Evolutionary conservation across 2,113 vertebrate genomes (phyloP).

Genomic region (Corythornis madagascariensis): DNA sequence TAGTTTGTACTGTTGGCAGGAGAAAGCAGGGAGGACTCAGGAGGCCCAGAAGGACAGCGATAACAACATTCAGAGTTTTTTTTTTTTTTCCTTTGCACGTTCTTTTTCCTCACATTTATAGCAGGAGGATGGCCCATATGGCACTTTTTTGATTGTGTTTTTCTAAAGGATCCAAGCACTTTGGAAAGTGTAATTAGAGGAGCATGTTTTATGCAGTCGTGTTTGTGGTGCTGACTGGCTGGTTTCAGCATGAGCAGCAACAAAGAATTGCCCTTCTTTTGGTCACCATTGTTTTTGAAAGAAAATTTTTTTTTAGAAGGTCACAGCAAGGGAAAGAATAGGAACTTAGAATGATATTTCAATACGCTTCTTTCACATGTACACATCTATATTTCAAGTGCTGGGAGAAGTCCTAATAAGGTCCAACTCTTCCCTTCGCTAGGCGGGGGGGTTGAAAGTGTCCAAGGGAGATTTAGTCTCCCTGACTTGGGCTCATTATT

Average conservation of each 20-base stretch:
- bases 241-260: background rate
- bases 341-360: background rate
- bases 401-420: background rate
- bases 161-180: slow-evolving; percentile 34
- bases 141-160: slow-evolving; percentile 36
- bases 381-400: background rate
- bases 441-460: background rate
- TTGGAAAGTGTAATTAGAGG: slow-evolving; percentile 29
- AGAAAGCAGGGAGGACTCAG: slow-evolving; percentile 38
- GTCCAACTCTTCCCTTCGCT: background rate
- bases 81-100: background rate
- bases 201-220: background rate
- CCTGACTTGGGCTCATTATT: background rate
- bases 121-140: slow-evolving; percentile 57
- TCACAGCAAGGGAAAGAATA: background rate
- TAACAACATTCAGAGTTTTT: slow-evolving; percentile 33
- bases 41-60: slow-evolving; percentile 38
- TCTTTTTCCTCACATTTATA: slow-evolving; percentile 49
- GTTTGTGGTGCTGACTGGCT: background rate
- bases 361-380: background rate
- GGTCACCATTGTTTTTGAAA: background rate
- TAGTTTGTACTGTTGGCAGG: slow-evolving; percentile 29
- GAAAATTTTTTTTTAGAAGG: background rate
- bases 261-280: background rate
- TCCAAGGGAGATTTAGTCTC: background rate